phyloP scores from a whole-genome alignment of 2,888 invertebrate genomes.

The Homarus gammarus region DNA sequence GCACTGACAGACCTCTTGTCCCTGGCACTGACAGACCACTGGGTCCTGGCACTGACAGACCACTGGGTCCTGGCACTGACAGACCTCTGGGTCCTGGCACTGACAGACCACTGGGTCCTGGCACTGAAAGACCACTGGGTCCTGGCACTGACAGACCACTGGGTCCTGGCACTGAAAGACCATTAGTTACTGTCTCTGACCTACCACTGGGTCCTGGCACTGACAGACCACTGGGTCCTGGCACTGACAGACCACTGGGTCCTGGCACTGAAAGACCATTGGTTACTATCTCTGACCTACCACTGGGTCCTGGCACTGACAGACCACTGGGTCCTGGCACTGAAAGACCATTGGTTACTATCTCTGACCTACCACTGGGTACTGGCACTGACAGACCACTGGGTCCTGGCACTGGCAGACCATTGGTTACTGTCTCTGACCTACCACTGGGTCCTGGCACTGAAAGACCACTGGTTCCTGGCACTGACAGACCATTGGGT shows the following conservation, averaged over 20 bases:
- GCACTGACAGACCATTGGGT: neutral
- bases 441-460: neutral
- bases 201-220: neutral
- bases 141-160: neutral
- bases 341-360: neutral
- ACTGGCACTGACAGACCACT: neutral
- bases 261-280: neutral
- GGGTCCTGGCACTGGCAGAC: neutral
- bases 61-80: no score
- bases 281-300: neutral
- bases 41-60: neutral
- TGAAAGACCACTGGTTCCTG: neutral
- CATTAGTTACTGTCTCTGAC: neutral
- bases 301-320: neutral
- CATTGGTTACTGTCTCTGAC: neutral
- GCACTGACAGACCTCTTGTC: neutral
- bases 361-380: neutral
- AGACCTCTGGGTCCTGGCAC: neutral
- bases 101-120: neutral
- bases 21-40: neutral
- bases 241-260: neutral
- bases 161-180: neutral
- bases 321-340: neutral
- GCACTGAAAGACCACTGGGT: neutral
- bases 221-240: constrained; percentile 8